A percentile compares a stretch with the other conserved stretches of the same genome.
Conservation (phyloP, 2,797 vertebrate genomes). For the Microhierax caerulescens region DNA sequence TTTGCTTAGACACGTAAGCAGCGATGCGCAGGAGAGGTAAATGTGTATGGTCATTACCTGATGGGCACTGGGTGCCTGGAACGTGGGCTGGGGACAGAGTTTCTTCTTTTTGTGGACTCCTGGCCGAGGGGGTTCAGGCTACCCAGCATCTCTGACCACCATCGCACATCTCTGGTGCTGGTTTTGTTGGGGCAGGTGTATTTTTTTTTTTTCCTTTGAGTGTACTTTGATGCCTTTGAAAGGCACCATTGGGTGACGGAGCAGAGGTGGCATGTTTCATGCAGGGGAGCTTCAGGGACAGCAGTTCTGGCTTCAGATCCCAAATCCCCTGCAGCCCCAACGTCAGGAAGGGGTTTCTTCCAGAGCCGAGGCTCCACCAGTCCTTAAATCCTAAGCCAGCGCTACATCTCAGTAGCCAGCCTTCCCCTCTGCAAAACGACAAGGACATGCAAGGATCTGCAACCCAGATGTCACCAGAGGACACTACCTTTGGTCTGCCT, state of each 20-base stretch:
- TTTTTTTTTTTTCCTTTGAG: neutral
- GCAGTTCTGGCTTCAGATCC: neutral
- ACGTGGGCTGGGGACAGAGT: neutral
- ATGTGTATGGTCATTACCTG: neutral
- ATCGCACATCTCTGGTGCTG: neutral
- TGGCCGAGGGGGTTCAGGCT: neutral
- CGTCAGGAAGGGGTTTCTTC: neutral
- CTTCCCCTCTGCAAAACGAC: neutral
- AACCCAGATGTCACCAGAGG: neutral
- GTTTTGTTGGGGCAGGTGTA: fast-evolving
- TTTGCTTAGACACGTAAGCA: neutral
- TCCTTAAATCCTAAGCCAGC: neutral
- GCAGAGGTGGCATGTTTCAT: fast-evolving
- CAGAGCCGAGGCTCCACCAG: neutral
- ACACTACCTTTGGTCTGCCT: neutral
- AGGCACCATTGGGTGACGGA: neutral
- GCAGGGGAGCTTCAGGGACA: neutral
- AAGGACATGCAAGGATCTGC: neutral
- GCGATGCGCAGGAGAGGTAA: neutral
- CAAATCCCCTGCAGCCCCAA: neutral
- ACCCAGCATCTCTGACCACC: neutral
- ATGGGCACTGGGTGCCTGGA: neutral
- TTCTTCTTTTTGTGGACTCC: neutral
- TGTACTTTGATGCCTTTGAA: neutral
- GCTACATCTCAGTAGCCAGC: neutral